Percentiles rank a stretch among this genome's conserved stretches.
Conservation (phyloP, 2,797 vertebrate genomes). For the Leptoclinus maculatus region DNA sequence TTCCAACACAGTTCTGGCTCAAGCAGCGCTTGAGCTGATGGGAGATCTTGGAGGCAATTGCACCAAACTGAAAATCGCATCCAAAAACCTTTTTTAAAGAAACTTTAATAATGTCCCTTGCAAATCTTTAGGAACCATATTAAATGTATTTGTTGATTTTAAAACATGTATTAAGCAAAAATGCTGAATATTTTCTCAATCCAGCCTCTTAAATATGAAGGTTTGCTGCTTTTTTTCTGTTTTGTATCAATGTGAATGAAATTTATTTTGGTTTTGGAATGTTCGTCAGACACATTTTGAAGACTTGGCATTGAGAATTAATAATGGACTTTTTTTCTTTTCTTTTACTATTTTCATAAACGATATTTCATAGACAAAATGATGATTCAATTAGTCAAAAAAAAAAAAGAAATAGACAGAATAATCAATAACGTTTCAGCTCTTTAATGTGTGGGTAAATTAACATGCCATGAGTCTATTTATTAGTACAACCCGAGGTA, state of each 20-base stretch:
- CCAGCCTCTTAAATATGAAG: neutral
- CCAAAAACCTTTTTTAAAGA: neutral
- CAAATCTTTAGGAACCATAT: neutral
- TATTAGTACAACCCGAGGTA: constrained; percentile 3
- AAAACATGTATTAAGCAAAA: neutral
- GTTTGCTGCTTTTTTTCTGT: neutral
- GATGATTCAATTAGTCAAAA: neutral
- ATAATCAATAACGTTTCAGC: neutral
- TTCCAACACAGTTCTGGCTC: constrained; percentile 45
- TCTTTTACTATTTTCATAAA: neutral
- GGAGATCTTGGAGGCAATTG: constrained; percentile 39
- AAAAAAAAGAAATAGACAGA: neutral
- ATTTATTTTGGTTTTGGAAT: neutral
- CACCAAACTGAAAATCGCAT: constrained; percentile 56
- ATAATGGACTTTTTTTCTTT: neutral
- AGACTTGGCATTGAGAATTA: neutral
- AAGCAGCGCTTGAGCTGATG: constrained; percentile 49
- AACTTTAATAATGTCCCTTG: constrained; percentile 1
- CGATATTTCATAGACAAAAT: neutral
- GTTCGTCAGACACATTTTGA: neutral
- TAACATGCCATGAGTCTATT: neutral
- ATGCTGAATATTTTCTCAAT: neutral
- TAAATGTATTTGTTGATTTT: neutral
- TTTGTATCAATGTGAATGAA: neutral
- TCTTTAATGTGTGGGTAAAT: neutral